Evolutionary conservation across 2,797 vertebrate species (phyloP), one percentile per base, ranked within the genome.

Genomic region (Cuculus canorus): DNA sequence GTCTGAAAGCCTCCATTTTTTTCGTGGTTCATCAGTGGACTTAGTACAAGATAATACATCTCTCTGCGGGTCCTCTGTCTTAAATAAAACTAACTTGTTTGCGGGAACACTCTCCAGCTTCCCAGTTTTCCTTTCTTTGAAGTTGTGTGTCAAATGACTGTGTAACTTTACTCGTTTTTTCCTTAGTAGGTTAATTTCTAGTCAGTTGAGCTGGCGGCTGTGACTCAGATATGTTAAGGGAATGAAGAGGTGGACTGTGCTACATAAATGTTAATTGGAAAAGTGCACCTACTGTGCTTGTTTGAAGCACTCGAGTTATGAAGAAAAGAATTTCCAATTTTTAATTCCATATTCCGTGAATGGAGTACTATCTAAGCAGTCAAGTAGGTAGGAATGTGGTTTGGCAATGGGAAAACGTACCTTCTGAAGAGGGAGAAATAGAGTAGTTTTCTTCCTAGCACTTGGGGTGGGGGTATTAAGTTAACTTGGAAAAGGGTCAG

Each of bases 221-320:
- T 96, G 96, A 95, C 77, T 96, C 87, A 91, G 76, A 82, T 4
- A 1, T 30, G 25, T 59, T 76, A 48, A 70, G 59, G 70, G 66
- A 86, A 52, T 77, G 90, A 94, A 88, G 94, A 86, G 93, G 90
- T 88, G 92, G 88, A 90, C 90, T 95, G 37, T 82, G 60, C 86
- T 45, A 70, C 75, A 18, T 94, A 92, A 93, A 92, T 93, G 93
- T 95, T 95, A 94, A 95, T 88, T 95, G 84, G 73, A 82, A 60
- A 82, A 79, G 56, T 41, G 75, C 24, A 93, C 52, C 78, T 92
- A 15, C 78, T 90, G 86, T 64, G 70, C 73, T 75, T 43, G 10
- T 71, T 72, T 76, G 37, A 84, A 86, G 83, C 69, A 30, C 16
- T 56, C 5, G 37, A 75, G 69, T 69, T 60, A 16, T 1, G 4